Conservation (phyloP, 2,113 vertebrate species). For the Felis catus region DNA sequence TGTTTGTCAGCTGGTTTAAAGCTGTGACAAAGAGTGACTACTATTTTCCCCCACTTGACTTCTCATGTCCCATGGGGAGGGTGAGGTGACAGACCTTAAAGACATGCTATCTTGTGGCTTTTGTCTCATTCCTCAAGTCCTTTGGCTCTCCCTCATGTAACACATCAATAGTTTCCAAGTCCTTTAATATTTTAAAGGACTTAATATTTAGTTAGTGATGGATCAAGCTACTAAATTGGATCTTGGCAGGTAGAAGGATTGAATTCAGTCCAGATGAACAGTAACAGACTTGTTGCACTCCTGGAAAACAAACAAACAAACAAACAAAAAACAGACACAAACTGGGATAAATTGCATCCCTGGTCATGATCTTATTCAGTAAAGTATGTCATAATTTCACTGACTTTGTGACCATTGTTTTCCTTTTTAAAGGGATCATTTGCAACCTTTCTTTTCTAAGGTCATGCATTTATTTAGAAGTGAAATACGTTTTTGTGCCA, state of each 20-base stretch:
- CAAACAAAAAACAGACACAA: not conserved
- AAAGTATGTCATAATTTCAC: not conserved
- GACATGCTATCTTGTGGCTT: conserved; percentile 4
- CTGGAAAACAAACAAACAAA: not conserved
- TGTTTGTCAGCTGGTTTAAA: conserved; percentile 62
- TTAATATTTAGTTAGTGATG: conserved; percentile 58
- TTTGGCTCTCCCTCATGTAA: not conserved
- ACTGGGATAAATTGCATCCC: not conserved
- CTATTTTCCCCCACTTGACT: conserved; percentile 2
- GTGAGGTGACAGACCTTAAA: conserved; percentile 40
- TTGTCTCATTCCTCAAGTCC: conserved; percentile 36
- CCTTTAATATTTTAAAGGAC: conserved; percentile 56
- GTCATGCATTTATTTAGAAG: not conserved
- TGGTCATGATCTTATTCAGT: not conserved
- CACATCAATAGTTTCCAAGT: not conserved
- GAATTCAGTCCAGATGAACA: not conserved
- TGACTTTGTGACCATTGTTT: not conserved
- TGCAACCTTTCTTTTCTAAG: not conserved
- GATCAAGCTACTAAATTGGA: conserved; percentile 24
- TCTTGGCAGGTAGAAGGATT: not conserved
- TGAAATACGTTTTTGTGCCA: not conserved
- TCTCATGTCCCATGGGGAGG: not conserved
- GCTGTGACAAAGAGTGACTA: conserved; percentile 16
- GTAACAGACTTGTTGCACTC: not conserved
- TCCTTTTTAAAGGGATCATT: not conserved